Conservation (phyloP, 2,797 vertebrate genomes). For the Gallinago solitaria region DNA sequence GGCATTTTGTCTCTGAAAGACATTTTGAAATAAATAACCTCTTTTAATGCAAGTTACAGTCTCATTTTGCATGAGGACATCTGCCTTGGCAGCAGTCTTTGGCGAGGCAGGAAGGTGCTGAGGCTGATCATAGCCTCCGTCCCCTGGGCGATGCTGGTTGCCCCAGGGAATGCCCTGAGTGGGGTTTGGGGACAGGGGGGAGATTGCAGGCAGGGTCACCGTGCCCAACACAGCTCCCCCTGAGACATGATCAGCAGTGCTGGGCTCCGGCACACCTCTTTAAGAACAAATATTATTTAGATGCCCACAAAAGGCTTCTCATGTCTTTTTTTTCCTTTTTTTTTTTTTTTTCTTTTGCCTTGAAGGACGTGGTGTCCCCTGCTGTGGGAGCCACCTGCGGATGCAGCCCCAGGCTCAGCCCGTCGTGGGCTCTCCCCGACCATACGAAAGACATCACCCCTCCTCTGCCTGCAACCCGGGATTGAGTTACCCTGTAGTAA, state of each 20-base stretch:
- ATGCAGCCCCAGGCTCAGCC: not conserved
- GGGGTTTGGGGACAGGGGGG: not conserved
- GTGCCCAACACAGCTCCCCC: not conserved
- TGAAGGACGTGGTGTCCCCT: not conserved
- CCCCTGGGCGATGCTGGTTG: fast-evolving
- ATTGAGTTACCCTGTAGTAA: not conserved
- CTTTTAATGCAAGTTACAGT: not conserved
- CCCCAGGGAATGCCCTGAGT: not conserved
- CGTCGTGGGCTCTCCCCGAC: not conserved
- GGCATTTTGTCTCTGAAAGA: not conserved
- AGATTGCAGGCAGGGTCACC: not conserved
- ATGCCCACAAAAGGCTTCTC: not conserved
- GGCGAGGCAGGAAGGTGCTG: not conserved
- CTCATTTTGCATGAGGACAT: fast-evolving
- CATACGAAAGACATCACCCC: not conserved
- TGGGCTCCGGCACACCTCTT: not conserved
- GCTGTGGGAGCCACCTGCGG: not conserved
- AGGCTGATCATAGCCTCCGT: fast-evolving
- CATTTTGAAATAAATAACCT: not conserved
- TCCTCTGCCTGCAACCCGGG: not conserved
- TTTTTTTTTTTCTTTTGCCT: not conserved
- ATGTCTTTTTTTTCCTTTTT: not conserved
- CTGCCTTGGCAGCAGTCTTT: not conserved
- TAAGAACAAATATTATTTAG: not conserved
- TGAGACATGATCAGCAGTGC: fast-evolving